Evolutionary conservation across 2,797 vertebrate genomes (phyloP).

Genomic region (Paratrypauchen microcephalus): DNA sequence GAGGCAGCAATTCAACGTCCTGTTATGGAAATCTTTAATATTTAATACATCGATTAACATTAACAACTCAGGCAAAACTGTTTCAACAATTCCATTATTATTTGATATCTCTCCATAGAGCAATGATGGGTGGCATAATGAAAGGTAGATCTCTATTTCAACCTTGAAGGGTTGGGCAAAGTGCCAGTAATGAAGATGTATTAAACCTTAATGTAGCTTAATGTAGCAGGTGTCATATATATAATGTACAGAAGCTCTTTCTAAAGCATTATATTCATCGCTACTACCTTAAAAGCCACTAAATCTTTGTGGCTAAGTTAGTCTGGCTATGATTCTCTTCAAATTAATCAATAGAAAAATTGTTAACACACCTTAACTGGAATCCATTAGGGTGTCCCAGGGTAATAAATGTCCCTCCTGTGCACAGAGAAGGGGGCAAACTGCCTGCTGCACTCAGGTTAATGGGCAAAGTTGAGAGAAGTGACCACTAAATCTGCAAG

Average conservation of each 20-base stretch:
- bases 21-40: slow-evolving; percentile 81
- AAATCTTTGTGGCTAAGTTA: slow-evolving; percentile 93
- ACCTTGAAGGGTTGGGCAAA: slow-evolving; percentile 96
- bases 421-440: slow-evolving; percentile 70
- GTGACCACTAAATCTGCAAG: slow-evolving; percentile 83
- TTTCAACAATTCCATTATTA: slow-evolving; percentile 81
- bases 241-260: slow-evolving; percentile 99
- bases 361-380: slow-evolving; percentile 98
- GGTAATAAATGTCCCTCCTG: slow-evolving; percentile 91
- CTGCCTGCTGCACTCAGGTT: slow-evolving; percentile 81
- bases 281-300: slow-evolving; percentile 99
- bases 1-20: slow-evolving; percentile 69
- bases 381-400: slow-evolving; percentile 94
- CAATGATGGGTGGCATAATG: slow-evolving; percentile 76
- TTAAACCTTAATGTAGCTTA: slow-evolving; percentile 99
- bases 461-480: slow-evolving; percentile 83
- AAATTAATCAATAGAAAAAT: slow-evolving; percentile 98
- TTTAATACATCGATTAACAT: slow-evolving; percentile 83
- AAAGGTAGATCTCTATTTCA: slow-evolving; percentile 91
- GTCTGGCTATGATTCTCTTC: slow-evolving; percentile 87
- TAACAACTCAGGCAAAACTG: slow-evolving; percentile 76
- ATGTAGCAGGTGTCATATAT: slow-evolving; percentile 99
- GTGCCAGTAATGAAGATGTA: slow-evolving; percentile 99
- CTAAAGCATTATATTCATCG: slow-evolving; percentile 99
- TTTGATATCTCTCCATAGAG: slow-evolving; percentile 78